Conservation (phyloP, 2,888 invertebrate genomes). For the Caradrina clavipalpis region DNA sequence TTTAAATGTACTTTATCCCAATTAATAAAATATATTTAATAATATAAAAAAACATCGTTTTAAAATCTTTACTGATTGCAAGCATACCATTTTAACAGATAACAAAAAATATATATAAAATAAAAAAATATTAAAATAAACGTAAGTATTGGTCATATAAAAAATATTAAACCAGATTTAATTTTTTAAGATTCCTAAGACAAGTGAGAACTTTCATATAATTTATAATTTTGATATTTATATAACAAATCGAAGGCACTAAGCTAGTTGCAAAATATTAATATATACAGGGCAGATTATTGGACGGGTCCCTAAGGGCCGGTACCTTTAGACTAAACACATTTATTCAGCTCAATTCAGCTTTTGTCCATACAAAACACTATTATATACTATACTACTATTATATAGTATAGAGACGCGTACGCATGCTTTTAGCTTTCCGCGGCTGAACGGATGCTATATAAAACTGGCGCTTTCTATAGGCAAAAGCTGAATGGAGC, state of each 20-base stretch:
- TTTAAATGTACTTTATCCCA: background rate
- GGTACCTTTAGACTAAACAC: too few relatives aligned
- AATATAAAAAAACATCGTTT: background rate
- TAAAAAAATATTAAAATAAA: background rate
- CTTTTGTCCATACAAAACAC: too few relatives aligned
- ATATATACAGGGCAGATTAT: background rate
- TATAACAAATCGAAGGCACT: slow-evolving; percentile 44
- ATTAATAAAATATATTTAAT: background rate
- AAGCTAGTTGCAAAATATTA: slow-evolving; percentile 19
- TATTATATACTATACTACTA: too few relatives aligned
- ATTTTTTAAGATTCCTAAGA: slow-evolving; percentile 9
- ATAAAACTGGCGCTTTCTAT: too few relatives aligned
- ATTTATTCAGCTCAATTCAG: too few relatives aligned
- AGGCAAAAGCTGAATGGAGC: too few relatives aligned
- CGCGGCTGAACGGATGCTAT: too few relatives aligned
- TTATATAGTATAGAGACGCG: too few relatives aligned
- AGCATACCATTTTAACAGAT: background rate
- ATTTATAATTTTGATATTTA: background rate
- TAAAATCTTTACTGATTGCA: background rate
- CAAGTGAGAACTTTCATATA: slow-evolving; percentile 1
- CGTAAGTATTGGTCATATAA: background rate
- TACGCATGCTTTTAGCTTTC: too few relatives aligned
- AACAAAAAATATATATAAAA: background rate
- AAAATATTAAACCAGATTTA: slow-evolving; percentile 6
- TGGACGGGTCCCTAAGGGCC: too few relatives aligned